Evolutionary conservation across 2,888 invertebrate genomes (phyloP), one percentile per base, ranked within the genome.

Genomic region (Melieria crassipennis): DNA sequence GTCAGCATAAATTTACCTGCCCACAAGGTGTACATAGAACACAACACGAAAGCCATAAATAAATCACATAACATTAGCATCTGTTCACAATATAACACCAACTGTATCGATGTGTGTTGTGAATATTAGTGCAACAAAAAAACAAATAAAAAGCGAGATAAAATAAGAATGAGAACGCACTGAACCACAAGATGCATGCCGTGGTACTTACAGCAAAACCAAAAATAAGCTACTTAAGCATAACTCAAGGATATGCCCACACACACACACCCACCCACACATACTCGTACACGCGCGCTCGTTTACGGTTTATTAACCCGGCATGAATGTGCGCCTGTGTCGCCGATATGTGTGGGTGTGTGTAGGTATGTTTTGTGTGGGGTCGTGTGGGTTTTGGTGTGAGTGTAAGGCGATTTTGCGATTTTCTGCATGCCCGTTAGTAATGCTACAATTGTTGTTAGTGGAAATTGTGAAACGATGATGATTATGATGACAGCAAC

Each of bases 211-310:
- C 56, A 13, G 4, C 30, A n/a, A 60, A 30, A 60, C 46, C 10
- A 46, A 67, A 65, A 60, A 71, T 71, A 71, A 43, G 67, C 71
- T 67, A 67, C 66, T 71, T 62, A 71, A 48, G 10, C 16, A 46
- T 13, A 67, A 65, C 62, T 50, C 57, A 67, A 71, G 67, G 67
- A 71, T 71, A 63, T 56, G 50, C 48, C n/a, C 61, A 62, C 55
- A 16, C 10, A 65, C 42, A 9, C 4, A 55, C 7, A 55, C n/a
- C 47, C 46, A 65, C 75, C 77, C 79, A 79, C 77, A 69, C 43
- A 30, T 46, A 56, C 30, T 16, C 16, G 10, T 10, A 58, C 42
- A 30, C 30, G 30, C 30, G 30, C 30, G 30, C 30, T 30, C 30
- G 30, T 30, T 30, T 30, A 30, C 30, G 30, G 30, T 30, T 30